Evolutionary conservation across 1,140 invertebrate species (phyloP).

Genomic region (Bombus breviceps): DNA sequence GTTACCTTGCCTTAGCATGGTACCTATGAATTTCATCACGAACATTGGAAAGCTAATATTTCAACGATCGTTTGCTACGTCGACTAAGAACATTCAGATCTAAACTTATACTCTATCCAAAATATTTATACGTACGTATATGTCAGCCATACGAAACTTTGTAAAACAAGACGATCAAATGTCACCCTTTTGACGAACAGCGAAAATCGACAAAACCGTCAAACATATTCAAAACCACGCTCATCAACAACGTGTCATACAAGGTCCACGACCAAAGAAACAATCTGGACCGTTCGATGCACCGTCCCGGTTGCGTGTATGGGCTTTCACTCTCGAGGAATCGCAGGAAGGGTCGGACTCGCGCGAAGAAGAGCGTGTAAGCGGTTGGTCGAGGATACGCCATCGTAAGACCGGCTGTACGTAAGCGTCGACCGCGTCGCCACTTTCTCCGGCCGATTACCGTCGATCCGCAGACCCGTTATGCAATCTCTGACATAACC

Average conservation of each 20-base stretch:
- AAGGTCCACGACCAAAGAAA: not conserved
- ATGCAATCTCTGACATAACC: constrained; percentile 83
- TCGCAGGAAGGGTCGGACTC: not conserved
- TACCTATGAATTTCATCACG: too few relatives aligned
- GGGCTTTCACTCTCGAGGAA: constrained; percentile 70
- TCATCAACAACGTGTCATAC: not conserved
- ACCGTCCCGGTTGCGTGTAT: constrained; percentile 46
- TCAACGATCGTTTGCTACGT: too few relatives aligned
- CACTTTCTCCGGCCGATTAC: constrained; percentile 77
- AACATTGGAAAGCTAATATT: too few relatives aligned
- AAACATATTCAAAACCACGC: not conserved
- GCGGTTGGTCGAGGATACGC: constrained; percentile 22
- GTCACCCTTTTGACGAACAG: too few relatives aligned
- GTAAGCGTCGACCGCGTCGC: constrained; percentile 4
- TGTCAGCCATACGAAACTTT: too few relatives aligned
- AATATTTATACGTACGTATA: too few relatives aligned
- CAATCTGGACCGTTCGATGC: constrained; percentile 60
- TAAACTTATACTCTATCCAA: too few relatives aligned
- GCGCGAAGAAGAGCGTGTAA: constrained; percentile 30
- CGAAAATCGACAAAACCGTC: too few relatives aligned
- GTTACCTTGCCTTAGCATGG: not conserved
- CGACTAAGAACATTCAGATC: too few relatives aligned
- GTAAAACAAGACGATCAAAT: too few relatives aligned
- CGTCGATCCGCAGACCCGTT: constrained; percentile 70
- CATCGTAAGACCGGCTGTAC: constrained; percentile 43